Conservation (phyloP, 2,888 invertebrate species). For the Synanthedon andrenaeformis region DNA sequence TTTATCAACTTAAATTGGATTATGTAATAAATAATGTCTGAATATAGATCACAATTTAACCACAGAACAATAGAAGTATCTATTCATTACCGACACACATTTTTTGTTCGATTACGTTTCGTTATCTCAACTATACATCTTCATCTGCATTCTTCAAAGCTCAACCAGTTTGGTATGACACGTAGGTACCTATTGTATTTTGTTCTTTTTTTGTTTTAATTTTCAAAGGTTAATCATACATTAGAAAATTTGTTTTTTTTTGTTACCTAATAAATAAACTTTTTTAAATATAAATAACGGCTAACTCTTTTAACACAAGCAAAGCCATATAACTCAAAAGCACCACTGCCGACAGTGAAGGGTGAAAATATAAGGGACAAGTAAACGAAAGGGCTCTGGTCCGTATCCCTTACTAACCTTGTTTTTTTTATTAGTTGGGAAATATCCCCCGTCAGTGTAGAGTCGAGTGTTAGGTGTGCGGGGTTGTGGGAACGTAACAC, state of each 20-base stretch:
- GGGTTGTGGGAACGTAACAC: too few relatives aligned
- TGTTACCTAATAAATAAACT: too few relatives aligned
- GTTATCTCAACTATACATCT: constrained; percentile 10
- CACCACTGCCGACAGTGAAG: too few relatives aligned
- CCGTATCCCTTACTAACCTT: too few relatives aligned
- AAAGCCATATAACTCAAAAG: too few relatives aligned
- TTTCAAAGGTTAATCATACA: not conserved
- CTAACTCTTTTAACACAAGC: too few relatives aligned
- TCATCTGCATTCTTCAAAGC: constrained; percentile 10
- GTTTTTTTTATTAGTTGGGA: too few relatives aligned
- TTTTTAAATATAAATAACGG: too few relatives aligned
- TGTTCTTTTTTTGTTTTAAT: not conserved
- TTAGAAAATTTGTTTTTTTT: not conserved
- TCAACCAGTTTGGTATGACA: constrained; percentile 7
- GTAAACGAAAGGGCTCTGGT: too few relatives aligned
- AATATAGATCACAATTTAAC: not conserved
- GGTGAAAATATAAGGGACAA: too few relatives aligned
- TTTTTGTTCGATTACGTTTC: constrained; percentile 8
- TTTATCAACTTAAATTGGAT: not conserved
- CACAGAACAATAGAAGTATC: constrained; percentile 4
- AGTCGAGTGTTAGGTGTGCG: too few relatives aligned
- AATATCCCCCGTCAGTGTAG: too few relatives aligned
- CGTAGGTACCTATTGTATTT: not conserved
- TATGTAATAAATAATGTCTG: not conserved
- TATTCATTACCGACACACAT: constrained; percentile 8